phyloP scores from a whole-genome alignment of 2,113 vertebrate genomes.

The Rhinopomastus cyanomelas region DNA sequence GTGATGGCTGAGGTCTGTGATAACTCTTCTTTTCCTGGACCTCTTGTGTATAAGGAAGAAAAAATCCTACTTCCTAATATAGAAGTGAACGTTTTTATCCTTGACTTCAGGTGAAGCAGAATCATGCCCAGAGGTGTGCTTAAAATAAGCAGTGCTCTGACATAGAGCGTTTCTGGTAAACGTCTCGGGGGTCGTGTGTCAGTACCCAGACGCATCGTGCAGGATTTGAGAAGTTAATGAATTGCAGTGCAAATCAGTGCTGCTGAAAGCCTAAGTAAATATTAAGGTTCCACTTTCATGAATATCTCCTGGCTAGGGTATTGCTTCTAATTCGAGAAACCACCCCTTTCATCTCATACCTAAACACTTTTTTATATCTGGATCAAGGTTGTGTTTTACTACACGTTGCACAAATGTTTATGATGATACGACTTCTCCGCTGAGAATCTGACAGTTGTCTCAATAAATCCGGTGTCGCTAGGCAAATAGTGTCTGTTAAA shows the following conservation, averaged over 20 bases:
- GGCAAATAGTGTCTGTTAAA: neutral
- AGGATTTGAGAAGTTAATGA: conserved; percentile 7
- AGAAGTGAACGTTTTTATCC: neutral
- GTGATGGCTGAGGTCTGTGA: neutral
- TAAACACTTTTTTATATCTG: conserved; percentile 26
- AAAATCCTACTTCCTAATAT: neutral
- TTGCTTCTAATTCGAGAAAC: conserved; percentile 42
- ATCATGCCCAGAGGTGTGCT: neutral
- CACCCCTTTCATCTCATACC: conserved; percentile 22
- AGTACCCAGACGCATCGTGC: neutral
- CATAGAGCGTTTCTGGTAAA: neutral
- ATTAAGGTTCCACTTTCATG: conserved; percentile 17
- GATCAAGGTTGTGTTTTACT: conserved; percentile 47
- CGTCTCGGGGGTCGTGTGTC: neutral
- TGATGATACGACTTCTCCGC: neutral
- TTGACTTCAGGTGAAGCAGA: neutral
- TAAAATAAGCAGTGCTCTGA: neutral
- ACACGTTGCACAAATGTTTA: neutral
- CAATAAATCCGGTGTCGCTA: neutral
- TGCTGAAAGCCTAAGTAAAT: conserved; percentile 42
- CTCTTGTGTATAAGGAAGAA: neutral
- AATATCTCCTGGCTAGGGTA: conserved; percentile 13
- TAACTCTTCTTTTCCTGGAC: neutral
- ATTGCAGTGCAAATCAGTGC: neutral
- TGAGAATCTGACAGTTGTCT: neutral